A percentile compares a stretch with the other conserved stretches of the same genome.
phyloP scores from a whole-genome alignment of 2,113 vertebrate genomes.

The Suncus etruscus region DNA sequence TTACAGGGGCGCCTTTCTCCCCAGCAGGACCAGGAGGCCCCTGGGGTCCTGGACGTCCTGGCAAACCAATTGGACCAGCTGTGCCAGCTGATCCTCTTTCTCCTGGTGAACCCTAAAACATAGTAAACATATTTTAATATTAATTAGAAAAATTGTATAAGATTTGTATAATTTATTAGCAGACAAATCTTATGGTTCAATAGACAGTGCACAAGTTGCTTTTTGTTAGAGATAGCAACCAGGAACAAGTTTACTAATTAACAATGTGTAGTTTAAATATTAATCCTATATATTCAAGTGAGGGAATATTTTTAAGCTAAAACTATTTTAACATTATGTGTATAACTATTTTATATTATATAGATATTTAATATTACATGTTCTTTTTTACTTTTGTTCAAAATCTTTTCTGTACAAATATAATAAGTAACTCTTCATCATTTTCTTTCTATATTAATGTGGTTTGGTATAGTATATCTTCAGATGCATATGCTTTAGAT shows the following conservation, averaged over 20 bases:
- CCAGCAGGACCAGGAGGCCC: constrained; percentile 96
- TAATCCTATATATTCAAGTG: neutral
- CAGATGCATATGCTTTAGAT: neutral
- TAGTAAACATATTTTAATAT: neutral
- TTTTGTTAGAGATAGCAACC: constrained; percentile 11
- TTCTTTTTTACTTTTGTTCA: neutral
- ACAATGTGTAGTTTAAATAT: neutral
- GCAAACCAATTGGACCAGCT: constrained; percentile 95
- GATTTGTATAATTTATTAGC: neutral
- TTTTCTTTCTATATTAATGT: neutral
- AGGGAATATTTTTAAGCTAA: neutral
- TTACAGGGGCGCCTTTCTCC: constrained; percentile 97
- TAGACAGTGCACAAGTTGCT: neutral
- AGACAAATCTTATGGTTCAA: neutral
- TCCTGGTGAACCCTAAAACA: constrained; percentile 95
- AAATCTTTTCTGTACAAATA: neutral
- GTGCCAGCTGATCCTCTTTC: constrained; percentile 95
- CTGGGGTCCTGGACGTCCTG: constrained; percentile 95
- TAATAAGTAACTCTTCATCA: neutral
- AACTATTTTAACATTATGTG: neutral
- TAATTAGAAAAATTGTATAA: neutral
- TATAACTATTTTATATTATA: too few species aligned
- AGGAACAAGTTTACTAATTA: neutral
- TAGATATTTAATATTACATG: too few species aligned
- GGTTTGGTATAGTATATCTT: neutral